A percentile compares a stretch with the other conserved stretches of the same genome.
These are phyloP conservation scores for Phylloscopus collybita DNA, from an alignment of 2,797 vertebrate species.

Conservation along the genomic window DNA sequence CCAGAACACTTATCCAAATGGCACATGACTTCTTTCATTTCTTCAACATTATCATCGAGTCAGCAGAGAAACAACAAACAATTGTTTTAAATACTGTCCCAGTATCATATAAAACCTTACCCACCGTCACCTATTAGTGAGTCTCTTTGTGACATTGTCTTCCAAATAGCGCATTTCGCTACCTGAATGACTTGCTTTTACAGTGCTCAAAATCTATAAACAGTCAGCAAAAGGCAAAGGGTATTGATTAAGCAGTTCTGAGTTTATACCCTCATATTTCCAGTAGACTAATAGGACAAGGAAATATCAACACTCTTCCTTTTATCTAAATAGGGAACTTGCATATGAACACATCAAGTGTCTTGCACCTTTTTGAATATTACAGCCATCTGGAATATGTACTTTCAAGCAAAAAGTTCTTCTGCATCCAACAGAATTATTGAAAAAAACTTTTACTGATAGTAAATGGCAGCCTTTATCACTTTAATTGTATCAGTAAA, in stretches of 20 bases:
- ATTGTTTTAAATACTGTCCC: neutral
- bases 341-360: neutral
- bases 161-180: neutral
- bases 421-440: constrained; percentile 28
- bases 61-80: neutral
- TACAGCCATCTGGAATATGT: neutral
- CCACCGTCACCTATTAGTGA: neutral
- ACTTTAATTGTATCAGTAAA: neutral
- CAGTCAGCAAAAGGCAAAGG: neutral
- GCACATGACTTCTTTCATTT: neutral
- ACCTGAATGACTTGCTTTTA: neutral
- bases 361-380: neutral
- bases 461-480: constrained; percentile 33
- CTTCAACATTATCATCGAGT: neutral
- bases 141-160: neutral
- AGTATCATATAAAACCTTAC: neutral
- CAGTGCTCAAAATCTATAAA: neutral
- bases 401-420: constrained; percentile 15
- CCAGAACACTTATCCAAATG: neutral
- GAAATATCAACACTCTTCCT: neutral
- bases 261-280: neutral
- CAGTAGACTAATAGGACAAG: neutral
- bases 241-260: neutral
- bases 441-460: constrained; percentile 36
- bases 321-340: neutral